Base-by-base conservation (phyloP, 1,140 invertebrate genomes). In the Samia ricini region DNA sequence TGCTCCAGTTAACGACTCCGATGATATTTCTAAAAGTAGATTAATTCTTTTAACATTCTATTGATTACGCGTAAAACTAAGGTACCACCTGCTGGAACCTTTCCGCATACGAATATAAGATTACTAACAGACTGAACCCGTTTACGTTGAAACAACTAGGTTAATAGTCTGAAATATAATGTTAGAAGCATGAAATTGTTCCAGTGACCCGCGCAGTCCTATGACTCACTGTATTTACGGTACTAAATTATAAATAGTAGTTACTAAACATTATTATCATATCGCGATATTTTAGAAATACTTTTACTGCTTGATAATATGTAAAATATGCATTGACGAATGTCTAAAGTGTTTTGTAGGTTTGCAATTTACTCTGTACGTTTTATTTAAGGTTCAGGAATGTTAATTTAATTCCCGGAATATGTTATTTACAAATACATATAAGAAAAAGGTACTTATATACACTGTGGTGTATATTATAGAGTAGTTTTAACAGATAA, bases 111-210 rank as follows among this genome's bases (percentile, higher is more conserved):
- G 72, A 76, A 66, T 69, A 54, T 60, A 71, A 73, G 66, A 79
- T 77, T 76, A 72, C 62, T 56, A 61, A 56, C 60, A 71, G 62
- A 65, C 63, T 74, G 72, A 72, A 74, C 65, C 60, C 67, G 73
- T 69, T 79, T 74, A 79, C 72, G 71, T 74, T 66, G 61, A 29
- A 48, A 63, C 74, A 88, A 77, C 60, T 84, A 61, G 85, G 83
- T 88, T 84, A 88, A 85, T 85, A 71, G 75, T 66, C 60, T 61
- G 64, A 57, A 80, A 82, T 83, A 79, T 82, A 76, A 79, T 82
- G 72, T 69, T 63, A 74, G 60, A 67, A 60, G 65, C 60, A 69
- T 75, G 61, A 71, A 72, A 64, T 54, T 66, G 78, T 48, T 79
- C 85, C 64, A 77, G 81, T 81, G 77, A 83, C 82, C 81, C 57